phyloP scores from a whole-genome alignment of 1,140 invertebrate species.

The Eurosta solidaginis region DNA sequence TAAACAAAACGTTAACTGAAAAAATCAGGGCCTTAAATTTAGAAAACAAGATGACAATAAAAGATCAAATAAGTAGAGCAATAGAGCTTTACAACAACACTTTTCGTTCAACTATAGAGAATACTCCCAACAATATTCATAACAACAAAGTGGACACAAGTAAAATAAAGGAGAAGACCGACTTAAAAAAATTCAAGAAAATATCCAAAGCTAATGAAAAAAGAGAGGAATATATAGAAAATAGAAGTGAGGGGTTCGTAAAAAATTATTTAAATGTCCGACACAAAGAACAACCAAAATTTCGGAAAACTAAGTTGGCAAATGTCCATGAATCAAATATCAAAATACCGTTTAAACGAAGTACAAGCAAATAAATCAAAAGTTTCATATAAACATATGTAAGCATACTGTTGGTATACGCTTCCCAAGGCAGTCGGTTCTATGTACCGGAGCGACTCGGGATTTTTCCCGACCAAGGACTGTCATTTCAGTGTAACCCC shows the following conservation, averaged over 20 bases:
- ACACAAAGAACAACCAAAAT: constrained; percentile 33
- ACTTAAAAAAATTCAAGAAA: constrained; percentile 34
- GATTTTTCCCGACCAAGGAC: no score
- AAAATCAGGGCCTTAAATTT: constrained; percentile 28
- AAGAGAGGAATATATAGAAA: constrained; percentile 31
- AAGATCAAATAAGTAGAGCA: no score
- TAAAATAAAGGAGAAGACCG: constrained; percentile 24
- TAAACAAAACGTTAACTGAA: constrained; percentile 32
- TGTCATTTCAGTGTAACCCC: no score
- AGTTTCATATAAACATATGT: no score
- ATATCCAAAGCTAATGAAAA: constrained; percentile 31
- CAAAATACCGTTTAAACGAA: no score
- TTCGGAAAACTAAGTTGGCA: constrained; percentile 1
- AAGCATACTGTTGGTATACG: no score
- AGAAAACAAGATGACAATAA: no score
- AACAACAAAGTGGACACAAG: background rate
- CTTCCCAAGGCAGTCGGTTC: no score
- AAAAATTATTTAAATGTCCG: constrained; percentile 32
- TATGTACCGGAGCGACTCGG: no score
- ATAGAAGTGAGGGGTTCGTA: constrained; percentile 25
- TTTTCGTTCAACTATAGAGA: constrained; percentile 22
- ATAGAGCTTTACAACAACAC: no score
- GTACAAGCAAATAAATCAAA: no score
- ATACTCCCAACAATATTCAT: constrained; percentile 19
- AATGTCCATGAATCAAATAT: constrained; percentile 34